These are phyloP conservation scores for Equus quagga DNA, from an alignment of 2,113 vertebrate species.

Conservation along the genomic window DNA sequence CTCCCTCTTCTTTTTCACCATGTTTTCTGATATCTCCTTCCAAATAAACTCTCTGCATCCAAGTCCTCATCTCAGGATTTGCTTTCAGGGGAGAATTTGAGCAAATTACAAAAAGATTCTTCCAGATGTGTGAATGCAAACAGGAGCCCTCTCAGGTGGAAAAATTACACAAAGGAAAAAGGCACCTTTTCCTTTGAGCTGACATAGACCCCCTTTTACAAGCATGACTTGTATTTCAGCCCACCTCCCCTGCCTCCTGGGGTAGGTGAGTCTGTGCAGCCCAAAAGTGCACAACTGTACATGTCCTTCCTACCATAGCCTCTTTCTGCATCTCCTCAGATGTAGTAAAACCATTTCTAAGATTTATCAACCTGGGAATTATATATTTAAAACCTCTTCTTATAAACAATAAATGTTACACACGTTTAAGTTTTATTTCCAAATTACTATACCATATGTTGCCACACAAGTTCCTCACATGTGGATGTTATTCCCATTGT, in stretches of 20 bases:
- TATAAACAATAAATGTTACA: background rate
- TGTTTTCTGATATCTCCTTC: background rate
- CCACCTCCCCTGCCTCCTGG: background rate
- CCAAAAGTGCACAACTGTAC: background rate
- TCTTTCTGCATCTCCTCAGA: background rate
- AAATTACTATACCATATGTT: background rate
- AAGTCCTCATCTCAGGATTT: background rate
- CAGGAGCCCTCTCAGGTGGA: background rate
- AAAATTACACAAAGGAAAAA: background rate
- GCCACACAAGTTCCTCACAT: background rate
- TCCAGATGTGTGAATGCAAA: background rate
- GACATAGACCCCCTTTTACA: background rate
- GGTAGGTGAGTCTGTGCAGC: background rate
- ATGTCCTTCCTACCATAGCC: background rate
- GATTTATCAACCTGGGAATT: background rate
- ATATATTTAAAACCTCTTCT: background rate
- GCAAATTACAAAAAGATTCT: background rate
- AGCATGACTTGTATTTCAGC: background rate
- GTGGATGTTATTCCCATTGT: background rate
- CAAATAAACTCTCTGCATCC: background rate
- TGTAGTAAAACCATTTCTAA: background rate
- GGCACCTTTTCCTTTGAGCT: background rate
- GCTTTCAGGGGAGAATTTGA: background rate
- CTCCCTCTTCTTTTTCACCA: background rate
- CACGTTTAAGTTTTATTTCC: background rate